A percentile compares a stretch with the other conserved stretches of the same genome.
phyloP scores from a whole-genome alignment of 2,113 vertebrate species.

The Okapia johnstoni region DNA sequence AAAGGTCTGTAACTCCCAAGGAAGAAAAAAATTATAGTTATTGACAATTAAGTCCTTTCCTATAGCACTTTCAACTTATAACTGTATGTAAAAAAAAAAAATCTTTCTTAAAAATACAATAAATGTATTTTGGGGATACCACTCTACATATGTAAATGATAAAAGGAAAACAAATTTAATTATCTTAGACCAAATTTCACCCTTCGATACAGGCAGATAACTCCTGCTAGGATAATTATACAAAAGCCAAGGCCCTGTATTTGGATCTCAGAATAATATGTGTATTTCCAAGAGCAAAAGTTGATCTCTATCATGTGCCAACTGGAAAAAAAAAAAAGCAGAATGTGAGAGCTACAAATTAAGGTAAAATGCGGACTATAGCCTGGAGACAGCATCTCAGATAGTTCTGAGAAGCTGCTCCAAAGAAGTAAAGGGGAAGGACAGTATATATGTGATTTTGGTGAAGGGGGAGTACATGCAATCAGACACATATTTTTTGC shows the following conservation, averaged over 20 bases:
- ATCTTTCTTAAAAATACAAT: constrained; percentile 7
- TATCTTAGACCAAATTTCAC: constrained; percentile 51
- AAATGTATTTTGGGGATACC: constrained; percentile 14
- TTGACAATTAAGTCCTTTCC: not conserved
- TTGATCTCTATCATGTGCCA: not conserved
- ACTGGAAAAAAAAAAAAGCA: not conserved
- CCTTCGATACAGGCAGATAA: constrained; percentile 43
- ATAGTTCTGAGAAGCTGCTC: not conserved
- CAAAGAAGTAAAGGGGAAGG: not conserved
- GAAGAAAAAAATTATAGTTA: not conserved
- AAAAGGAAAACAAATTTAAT: constrained; percentile 60
- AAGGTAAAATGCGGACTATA: not conserved
- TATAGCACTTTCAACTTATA: not conserved
- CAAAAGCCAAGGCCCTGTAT: not conserved
- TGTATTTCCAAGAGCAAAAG: not conserved
- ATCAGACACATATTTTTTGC: not conserved
- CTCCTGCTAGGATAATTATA: constrained; percentile 33
- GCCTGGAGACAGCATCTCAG: not conserved
- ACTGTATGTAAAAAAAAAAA: not conserved
- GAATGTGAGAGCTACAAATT: not conserved
- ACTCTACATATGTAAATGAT: not conserved
- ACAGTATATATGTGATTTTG: not conserved
- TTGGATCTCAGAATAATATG: constrained; percentile 4
- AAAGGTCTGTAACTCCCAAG: not conserved
- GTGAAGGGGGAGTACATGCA: not conserved